Conservation (phyloP, 2,888 invertebrate species). For the Drosophila suboccidentalis region DNA sequence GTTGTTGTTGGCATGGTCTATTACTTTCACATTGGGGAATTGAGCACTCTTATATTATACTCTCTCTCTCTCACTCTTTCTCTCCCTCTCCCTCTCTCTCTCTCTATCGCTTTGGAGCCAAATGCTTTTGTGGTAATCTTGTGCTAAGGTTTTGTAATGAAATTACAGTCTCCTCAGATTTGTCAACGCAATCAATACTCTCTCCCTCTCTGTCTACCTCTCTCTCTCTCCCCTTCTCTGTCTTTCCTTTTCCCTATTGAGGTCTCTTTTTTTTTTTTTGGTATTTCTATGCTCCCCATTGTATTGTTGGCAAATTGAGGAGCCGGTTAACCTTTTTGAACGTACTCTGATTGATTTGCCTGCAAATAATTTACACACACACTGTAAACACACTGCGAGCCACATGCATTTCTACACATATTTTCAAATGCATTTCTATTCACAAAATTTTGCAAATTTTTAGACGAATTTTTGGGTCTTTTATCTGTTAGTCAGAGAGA, state of each 20-base stretch:
- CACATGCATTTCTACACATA: neutral
- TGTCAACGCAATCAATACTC: slow-evolving; percentile 74
- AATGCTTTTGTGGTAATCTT: slow-evolving; percentile 69
- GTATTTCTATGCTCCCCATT: slow-evolving; percentile 28
- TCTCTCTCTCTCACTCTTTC: neutral
- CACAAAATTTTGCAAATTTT: neutral
- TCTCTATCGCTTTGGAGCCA: slow-evolving; percentile 13
- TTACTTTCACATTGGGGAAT: slow-evolving; percentile 74
- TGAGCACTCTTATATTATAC: slow-evolving; percentile 27
- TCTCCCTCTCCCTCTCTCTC: neutral
- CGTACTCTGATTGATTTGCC: slow-evolving; percentile 41
- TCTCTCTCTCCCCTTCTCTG: neutral
- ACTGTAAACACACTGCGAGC: slow-evolving; percentile 7
- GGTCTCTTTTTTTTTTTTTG: slow-evolving; percentile 1
- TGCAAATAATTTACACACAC: slow-evolving; percentile 32
- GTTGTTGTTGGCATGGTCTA: slow-evolving; percentile 46
- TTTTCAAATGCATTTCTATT: slow-evolving; percentile 19
- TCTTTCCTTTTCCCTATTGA: neutral
- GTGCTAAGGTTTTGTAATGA: slow-evolving; percentile 66
- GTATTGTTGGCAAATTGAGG: slow-evolving; percentile 40
- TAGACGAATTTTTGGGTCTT: neutral
- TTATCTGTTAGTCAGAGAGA: neutral
- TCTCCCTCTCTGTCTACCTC: neutral
- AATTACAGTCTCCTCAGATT: slow-evolving; percentile 72
- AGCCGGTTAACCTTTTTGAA: slow-evolving; percentile 46